These are phyloP conservation scores for Synaphobranchus kaupii DNA, from an alignment of 2,797 vertebrate species.

Conservation along the genomic window DNA sequence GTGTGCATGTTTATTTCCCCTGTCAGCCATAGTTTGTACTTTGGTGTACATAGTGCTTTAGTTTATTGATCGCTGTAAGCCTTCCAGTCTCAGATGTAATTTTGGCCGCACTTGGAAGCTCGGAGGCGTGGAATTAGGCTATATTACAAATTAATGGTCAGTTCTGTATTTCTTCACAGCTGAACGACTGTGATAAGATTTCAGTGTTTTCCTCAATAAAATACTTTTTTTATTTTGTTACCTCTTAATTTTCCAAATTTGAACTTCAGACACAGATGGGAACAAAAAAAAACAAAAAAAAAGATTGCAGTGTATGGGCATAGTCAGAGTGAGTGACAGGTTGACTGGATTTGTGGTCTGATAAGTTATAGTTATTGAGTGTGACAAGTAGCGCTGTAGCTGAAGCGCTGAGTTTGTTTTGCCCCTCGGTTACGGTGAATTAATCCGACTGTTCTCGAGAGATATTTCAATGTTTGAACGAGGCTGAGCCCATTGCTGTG, in stretches of 20 bases:
- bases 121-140: background rate
- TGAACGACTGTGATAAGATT: background rate
- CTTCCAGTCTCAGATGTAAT: background rate
- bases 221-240: background rate
- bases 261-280: background rate
- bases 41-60: background rate
- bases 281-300: background rate
- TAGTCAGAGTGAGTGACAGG: background rate
- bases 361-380: conserved; percentile 5
- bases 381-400: background rate
- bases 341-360: background rate
- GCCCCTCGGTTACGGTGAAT: background rate
- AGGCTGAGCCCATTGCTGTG: background rate
- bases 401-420: background rate
- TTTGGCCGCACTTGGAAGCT: background rate
- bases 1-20: background rate
- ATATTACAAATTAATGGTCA: background rate
- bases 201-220: background rate
- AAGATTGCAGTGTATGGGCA: background rate
- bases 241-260: background rate
- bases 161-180: background rate
- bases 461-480: background rate
- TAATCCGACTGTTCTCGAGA: background rate
- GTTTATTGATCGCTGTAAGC: background rate
- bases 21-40: background rate